phyloP scores from a whole-genome alignment of 2,797 vertebrate species.

The Dicrostonyx torquatus region DNA sequence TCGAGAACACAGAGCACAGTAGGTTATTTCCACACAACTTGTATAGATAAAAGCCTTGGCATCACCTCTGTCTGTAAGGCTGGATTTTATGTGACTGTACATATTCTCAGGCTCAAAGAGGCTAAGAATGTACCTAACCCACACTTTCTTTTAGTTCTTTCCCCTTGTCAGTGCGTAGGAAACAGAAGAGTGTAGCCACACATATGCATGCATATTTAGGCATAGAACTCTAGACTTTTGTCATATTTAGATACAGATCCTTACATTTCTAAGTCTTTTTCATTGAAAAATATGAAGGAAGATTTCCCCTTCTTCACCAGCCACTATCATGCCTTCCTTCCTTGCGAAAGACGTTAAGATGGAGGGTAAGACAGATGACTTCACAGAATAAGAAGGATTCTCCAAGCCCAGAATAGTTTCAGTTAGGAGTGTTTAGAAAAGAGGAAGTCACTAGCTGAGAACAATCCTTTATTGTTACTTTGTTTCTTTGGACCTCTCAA shows the following conservation, averaged over 20 bases:
- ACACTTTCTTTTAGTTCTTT: background rate
- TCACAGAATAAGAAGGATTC: background rate
- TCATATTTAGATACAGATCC: background rate
- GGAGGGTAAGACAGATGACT: background rate
- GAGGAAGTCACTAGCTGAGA: background rate
- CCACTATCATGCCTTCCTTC: background rate
- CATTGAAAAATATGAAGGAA: background rate
- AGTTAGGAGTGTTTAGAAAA: slow-evolving; percentile 13
- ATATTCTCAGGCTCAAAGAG: background rate
- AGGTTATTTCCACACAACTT: background rate
- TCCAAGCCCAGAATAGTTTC: background rate
- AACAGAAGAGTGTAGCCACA: background rate
- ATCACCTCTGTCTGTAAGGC: background rate
- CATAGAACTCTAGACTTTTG: background rate
- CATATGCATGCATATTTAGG: background rate
- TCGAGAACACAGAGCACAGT: background rate
- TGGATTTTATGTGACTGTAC: background rate
- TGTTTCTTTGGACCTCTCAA: background rate
- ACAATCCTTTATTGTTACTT: background rate
- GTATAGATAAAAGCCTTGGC: background rate
- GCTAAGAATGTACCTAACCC: background rate
- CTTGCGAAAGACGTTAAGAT: background rate
- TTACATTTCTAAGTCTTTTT: background rate
- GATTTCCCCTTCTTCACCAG: background rate
- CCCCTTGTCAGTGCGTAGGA: background rate